Conservation (phyloP, 2,888 invertebrate genomes). For the Unio pictorum region DNA sequence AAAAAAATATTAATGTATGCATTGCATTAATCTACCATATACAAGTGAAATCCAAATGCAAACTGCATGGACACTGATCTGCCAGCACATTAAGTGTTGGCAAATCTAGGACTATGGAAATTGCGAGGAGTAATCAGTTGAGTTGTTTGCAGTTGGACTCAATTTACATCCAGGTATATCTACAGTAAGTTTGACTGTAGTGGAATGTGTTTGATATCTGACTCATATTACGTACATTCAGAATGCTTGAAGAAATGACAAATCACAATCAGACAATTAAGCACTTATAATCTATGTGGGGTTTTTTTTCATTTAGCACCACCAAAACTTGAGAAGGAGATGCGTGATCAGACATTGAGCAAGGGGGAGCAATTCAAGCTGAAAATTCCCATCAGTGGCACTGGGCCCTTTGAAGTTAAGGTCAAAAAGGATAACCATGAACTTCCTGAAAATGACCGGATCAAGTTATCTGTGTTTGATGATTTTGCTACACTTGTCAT, state of each 20-base stretch:
- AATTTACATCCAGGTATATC: too few species aligned
- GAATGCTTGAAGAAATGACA: background rate
- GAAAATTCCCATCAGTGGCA: conserved; percentile 96
- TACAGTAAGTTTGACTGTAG: too few species aligned
- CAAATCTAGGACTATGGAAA: too few species aligned
- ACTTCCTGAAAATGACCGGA: conserved; percentile 73
- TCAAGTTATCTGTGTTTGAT: conserved; percentile 80
- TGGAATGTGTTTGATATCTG: too few species aligned
- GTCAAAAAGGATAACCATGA: conserved; percentile 87
- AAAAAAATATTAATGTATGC: too few species aligned
- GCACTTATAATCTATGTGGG: background rate
- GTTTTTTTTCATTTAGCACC: conserved; percentile 44
- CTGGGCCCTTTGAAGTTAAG: conserved; percentile 92
- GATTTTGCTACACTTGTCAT: conserved; percentile 97
- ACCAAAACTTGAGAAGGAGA: conserved; percentile 92
- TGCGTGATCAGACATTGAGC: conserved; percentile 89
- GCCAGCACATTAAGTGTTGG: too few species aligned
- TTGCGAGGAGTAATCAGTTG: too few species aligned
- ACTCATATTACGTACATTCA: too few species aligned
- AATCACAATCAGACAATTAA: background rate
- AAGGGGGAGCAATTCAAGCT: conserved; percentile 98
- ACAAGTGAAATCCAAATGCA: too few species aligned
- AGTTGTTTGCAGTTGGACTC: too few species aligned
- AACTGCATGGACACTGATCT: too few species aligned
- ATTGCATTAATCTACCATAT: too few species aligned